Evolutionary conservation across 2,888 invertebrate species (phyloP), one percentile per base, ranked within the genome.

Genomic region (Tigriopus californicus): DNA sequence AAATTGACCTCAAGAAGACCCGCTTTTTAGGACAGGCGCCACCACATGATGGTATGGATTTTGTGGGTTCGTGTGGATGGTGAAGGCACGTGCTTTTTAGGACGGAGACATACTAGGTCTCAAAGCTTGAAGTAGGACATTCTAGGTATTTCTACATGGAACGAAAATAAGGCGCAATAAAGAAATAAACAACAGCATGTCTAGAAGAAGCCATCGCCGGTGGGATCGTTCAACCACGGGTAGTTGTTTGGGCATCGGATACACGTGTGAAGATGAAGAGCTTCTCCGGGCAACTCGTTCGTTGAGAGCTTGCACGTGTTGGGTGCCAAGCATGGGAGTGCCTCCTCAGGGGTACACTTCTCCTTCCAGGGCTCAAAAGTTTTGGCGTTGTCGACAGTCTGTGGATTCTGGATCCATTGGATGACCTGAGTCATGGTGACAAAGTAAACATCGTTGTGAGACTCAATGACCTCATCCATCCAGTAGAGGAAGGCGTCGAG

Each of bases 281-380:
- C 91, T 74, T 91, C 90, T 61, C 90, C 89, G 75, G 89, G 89
- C 66, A 90, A 83, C 73, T 91, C 90, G 75, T 89, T 87, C 65
- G 88, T 86, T 62, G 85, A 88, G 61, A 91, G 77, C 70, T 89
- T 89, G 77, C 91, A 91, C 61, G 85, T 81, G 72, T 85, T 86
- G 18, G 89, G 89, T 66, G 88, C 82, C 83, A 85, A 86, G 70
- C 88, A 89, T 62, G 83, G 82, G 13, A 78, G 87, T 60, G 70
- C 77, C 61, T 87, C 86, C 67, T 87, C 85, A n/a, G 88, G 86
- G 52, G 79, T 76, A 69, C 91, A 91, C 80, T 86, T 88, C 73
- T 90, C 90, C 79, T 84, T 83, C 89, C 90, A 91, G 54, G 88
- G 84, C 71, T 90, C 89, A 73, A 91, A 91, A 76, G 82, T 87